Evolutionary conservation across 2,888 invertebrate genomes (phyloP).

Genomic region (Acleris cristana): DNA sequence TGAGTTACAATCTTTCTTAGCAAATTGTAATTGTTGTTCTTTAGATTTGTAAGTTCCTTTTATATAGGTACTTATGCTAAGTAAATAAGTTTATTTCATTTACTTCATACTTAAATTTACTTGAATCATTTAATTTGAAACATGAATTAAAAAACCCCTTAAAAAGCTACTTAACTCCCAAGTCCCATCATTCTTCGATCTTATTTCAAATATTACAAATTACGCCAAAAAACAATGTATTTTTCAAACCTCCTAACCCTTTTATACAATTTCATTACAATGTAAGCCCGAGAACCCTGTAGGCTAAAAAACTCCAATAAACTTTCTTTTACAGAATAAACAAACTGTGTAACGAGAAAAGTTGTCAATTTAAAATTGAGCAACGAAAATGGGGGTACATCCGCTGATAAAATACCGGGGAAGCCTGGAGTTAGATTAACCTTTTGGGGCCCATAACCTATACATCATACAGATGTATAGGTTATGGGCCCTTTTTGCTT

Average conservation of each 20-base stretch:
- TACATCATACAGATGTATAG: neutral
- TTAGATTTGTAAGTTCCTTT: too few relatives aligned
- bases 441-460: neutral
- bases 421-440: neutral
- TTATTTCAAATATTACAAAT: too few relatives aligned
- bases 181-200: too few relatives aligned
- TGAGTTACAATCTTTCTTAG: too few relatives aligned
- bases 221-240: neutral
- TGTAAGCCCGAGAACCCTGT: slow-evolving; percentile 10
- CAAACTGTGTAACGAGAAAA: slow-evolving; percentile 44
- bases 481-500: neutral
- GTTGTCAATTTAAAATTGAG: slow-evolving; percentile 42
- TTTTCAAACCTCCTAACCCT: slow-evolving; percentile 3
- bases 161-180: too few relatives aligned
- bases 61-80: too few relatives aligned
- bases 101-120: too few relatives aligned
- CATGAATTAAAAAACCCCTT: too few relatives aligned
- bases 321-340: slow-evolving; percentile 36
- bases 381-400: slow-evolving; percentile 26
- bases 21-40: too few relatives aligned
- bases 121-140: too few relatives aligned
- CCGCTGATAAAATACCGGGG: slow-evolving; percentile 27
- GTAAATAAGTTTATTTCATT: too few relatives aligned
- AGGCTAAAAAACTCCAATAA: slow-evolving; percentile 9
- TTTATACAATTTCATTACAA: slow-evolving; percentile 13